Evolutionary conservation across 1,140 invertebrate genomes (phyloP).

Genomic region (Drosophila tsacasi): DNA sequence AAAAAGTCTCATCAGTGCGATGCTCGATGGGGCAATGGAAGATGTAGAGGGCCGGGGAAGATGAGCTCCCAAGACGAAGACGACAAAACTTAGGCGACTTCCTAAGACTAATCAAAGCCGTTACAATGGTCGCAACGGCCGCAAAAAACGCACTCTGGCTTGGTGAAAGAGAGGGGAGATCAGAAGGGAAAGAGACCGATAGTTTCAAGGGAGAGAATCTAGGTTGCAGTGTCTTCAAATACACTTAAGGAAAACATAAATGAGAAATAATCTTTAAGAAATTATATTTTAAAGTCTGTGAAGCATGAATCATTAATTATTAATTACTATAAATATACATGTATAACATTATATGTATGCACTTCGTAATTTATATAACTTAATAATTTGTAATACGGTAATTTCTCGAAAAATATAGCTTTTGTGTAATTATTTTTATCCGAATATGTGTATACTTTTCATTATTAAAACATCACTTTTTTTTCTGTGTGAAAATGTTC

Average conservation of each 20-base stretch:
- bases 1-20: constrained; percentile 44
- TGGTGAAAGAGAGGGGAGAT: constrained; percentile 5
- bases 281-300: background rate
- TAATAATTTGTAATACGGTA: background rate
- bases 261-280: too few species aligned
- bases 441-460: background rate
- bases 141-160: constrained; percentile 62
- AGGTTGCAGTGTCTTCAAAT: constrained; percentile 70
- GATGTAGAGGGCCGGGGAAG: constrained; percentile 22
- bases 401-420: background rate
- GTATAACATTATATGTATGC: background rate
- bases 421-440: background rate
- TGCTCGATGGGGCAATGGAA: constrained; percentile 6
- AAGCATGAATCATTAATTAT: background rate
- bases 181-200: constrained; percentile 12
- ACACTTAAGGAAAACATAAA: constrained; percentile 3
- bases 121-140: constrained; percentile 69
- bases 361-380: background rate
- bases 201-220: constrained; percentile 57
- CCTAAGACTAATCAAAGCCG: constrained; percentile 74
- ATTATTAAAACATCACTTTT: background rate
- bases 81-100: constrained; percentile 50
- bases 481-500: constrained; percentile 63
- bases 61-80: constrained; percentile 52
- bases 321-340: background rate